Conservation (phyloP, 2,888 invertebrate species). For the Drosophila siamana region DNA sequence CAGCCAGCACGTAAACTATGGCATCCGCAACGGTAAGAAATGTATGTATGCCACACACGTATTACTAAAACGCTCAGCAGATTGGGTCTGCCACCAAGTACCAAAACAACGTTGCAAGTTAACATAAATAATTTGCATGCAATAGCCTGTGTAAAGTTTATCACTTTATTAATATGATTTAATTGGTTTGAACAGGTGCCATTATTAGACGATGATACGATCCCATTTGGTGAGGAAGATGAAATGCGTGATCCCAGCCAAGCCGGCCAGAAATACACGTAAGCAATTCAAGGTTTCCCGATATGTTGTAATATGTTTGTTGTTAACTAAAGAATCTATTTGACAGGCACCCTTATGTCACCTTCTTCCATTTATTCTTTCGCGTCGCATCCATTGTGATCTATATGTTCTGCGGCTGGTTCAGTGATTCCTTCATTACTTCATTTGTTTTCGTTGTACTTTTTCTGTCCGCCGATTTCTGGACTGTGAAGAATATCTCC, state of each 20-base stretch:
- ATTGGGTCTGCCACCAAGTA: constrained; percentile 35
- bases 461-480: constrained; percentile 98
- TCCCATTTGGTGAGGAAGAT: constrained; percentile 95
- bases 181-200: constrained; percentile 90
- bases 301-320: constrained; percentile 3
- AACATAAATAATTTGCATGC: constrained; percentile 15
- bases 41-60: constrained; percentile 84
- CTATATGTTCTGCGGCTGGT: constrained; percentile 96
- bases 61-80: constrained; percentile 46
- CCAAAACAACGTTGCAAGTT: constrained; percentile 37
- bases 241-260: constrained; percentile 84
- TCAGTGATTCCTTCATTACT: constrained; percentile 97
- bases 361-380: constrained; percentile 96
- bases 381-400: constrained; percentile 92
- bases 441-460: constrained; percentile 96
- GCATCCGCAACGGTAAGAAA: constrained; percentile 86
- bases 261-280: constrained; percentile 84
- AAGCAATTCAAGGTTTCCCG: constrained; percentile 55
- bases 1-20: constrained; percentile 63
- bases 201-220: constrained; percentile 93
- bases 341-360: constrained; percentile 95
- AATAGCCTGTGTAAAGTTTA: not conserved
- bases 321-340: constrained; percentile 28
- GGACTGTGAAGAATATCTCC: constrained; percentile 96
- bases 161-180: not conserved